phyloP scores from a whole-genome alignment of 2,888 invertebrate genomes.

The Molorchus minor region DNA sequence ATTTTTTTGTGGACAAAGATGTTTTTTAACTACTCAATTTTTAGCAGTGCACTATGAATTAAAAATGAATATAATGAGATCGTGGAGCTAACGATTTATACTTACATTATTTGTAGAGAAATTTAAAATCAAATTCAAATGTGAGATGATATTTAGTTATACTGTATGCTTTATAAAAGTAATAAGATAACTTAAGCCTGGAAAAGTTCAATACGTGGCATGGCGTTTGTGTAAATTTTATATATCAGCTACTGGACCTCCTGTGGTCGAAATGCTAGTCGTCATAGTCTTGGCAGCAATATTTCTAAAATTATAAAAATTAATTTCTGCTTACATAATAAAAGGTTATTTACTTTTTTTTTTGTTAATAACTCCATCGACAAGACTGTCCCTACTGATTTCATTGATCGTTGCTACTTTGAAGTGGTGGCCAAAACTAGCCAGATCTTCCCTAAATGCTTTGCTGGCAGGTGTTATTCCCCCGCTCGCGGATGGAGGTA shows the following conservation, averaged over 20 bases:
- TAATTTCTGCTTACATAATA: neutral
- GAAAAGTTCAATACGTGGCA: slow-evolving; percentile 52
- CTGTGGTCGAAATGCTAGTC: slow-evolving; percentile 74
- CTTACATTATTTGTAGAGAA: slow-evolving; percentile 43
- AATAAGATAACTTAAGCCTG: slow-evolving; percentile 57
- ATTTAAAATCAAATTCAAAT: slow-evolving; percentile 43
- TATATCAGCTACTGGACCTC: slow-evolving; percentile 74
- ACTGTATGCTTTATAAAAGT: slow-evolving; percentile 52
- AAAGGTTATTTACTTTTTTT: slow-evolving; percentile 5
- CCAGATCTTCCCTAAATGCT: slow-evolving; percentile 79
- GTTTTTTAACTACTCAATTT: too few species aligned
- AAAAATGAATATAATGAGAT: too few species aligned
- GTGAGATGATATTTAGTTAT: slow-evolving; percentile 44
- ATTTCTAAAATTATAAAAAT: slow-evolving; percentile 66
- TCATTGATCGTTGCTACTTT: slow-evolving; percentile 88
- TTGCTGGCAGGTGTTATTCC: slow-evolving; percentile 83
- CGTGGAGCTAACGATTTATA: too few species aligned
- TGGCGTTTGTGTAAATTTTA: slow-evolving; percentile 48
- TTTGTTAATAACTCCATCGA: slow-evolving; percentile 74
- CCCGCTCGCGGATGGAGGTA: slow-evolving; percentile 71
- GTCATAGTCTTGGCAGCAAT: slow-evolving; percentile 74
- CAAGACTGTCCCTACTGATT: slow-evolving; percentile 80
- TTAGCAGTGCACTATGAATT: too few species aligned
- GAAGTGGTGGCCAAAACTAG: slow-evolving; percentile 85
- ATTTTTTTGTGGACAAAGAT: too few species aligned